These are phyloP conservation scores for Motacilla alba DNA, from an alignment of 2,113 vertebrate species.

Conservation along the genomic window DNA sequence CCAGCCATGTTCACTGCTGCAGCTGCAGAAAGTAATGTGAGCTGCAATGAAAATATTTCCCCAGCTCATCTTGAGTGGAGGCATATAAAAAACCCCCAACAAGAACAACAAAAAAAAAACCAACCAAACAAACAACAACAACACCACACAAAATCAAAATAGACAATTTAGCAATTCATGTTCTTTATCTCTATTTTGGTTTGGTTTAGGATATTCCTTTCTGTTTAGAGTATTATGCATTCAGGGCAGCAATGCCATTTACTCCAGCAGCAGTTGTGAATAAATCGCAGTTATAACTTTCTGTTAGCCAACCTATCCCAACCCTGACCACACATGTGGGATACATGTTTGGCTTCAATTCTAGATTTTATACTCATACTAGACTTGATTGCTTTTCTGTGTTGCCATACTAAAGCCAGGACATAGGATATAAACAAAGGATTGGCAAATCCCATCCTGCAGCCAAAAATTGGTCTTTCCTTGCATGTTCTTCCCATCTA, in stretches of 20 bases:
- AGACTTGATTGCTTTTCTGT: not conserved
- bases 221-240: not conserved
- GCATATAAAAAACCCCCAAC: fast-evolving
- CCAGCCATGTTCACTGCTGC: not conserved
- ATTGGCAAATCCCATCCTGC: not conserved
- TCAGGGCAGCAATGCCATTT: not conserved
- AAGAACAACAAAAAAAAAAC: not conserved
- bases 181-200: not conserved
- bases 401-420: not conserved
- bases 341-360: not conserved
- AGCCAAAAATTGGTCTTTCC: not conserved
- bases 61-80: not conserved
- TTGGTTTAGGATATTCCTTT: not conserved
- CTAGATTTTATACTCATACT: not conserved
- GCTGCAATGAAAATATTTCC: not conserved
- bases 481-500: not conserved
- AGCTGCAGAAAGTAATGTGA: not conserved
- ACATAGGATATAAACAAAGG: not conserved
- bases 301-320: not conserved
- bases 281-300: not conserved
- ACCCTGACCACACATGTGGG: fast-evolving
- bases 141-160: not conserved
- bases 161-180: not conserved
- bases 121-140: not conserved
- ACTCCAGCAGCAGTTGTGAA: not conserved